These are phyloP conservation scores for Premnoplex brunnescens DNA, from an alignment of 2,797 vertebrate genomes.

Conservation along the genomic window DNA sequence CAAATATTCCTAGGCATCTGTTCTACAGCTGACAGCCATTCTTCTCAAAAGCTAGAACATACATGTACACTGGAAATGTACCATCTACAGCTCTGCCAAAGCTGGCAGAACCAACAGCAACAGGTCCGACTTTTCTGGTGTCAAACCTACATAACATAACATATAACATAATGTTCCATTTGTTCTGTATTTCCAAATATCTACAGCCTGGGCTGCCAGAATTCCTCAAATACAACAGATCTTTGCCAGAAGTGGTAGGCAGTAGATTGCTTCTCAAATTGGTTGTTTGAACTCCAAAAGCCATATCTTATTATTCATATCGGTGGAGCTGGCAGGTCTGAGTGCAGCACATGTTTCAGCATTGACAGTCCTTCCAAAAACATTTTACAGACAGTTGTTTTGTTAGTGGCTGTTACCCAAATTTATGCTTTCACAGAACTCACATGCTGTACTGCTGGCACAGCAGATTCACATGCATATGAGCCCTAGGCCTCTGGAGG, in stretches of 20 bases:
- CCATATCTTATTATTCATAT: not conserved
- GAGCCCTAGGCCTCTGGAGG: not conserved
- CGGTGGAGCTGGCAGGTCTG: not conserved
- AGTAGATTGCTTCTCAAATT: not conserved
- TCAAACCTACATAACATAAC: not conserved
- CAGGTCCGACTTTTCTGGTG: not conserved
- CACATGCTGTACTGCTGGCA: not conserved
- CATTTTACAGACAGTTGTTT: not conserved
- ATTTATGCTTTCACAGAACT: not conserved
- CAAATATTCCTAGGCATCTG: not conserved
- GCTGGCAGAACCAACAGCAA: not conserved
- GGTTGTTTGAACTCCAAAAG: not conserved
- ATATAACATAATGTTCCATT: not conserved
- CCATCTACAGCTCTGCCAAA: not conserved
- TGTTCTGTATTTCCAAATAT: not conserved
- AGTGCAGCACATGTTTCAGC: not conserved
- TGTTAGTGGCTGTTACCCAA: not conserved
- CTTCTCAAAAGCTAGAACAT: not conserved
- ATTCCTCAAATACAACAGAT: not conserved
- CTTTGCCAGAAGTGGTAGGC: not conserved
- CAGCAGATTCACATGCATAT: not conserved
- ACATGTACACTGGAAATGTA: accelerated
- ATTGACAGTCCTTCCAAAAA: not conserved
- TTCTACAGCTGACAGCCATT: not conserved
- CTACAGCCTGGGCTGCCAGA: not conserved